phyloP scores from a whole-genome alignment of 37 sponge, comb jelly and placozoan species.

The Petrosia ficiformis region DNA sequence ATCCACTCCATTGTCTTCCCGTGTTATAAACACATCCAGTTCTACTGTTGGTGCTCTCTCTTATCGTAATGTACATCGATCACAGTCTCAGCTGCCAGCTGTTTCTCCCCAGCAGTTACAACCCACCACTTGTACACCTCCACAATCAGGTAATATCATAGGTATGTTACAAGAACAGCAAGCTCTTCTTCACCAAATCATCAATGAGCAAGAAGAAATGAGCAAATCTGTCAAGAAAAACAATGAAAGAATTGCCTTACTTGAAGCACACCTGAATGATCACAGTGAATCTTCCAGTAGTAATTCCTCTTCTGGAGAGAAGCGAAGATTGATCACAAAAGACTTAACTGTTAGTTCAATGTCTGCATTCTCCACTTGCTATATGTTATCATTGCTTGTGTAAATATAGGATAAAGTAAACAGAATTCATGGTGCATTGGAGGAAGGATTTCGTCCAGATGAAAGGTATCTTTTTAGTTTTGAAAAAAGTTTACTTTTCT shows the following conservation, averaged over 20 bases:
- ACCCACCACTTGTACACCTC: too few relatives aligned
- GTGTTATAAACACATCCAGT: not conserved
- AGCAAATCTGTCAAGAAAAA: not conserved
- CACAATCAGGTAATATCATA: not conserved
- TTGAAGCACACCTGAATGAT: not conserved
- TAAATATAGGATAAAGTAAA: too few relatives aligned
- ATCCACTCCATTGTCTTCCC: not conserved
- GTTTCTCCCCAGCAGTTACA: too few relatives aligned
- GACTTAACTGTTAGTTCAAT: not conserved
- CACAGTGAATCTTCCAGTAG: not conserved
- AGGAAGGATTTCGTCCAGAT: too few relatives aligned
- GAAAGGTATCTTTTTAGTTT: too few relatives aligned
- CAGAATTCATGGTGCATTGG: too few relatives aligned
- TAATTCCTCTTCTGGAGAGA: not conserved
- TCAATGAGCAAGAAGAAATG: not conserved
- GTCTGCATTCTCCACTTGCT: too few relatives aligned
- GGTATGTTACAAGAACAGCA: not conserved
- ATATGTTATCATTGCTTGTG: too few relatives aligned
- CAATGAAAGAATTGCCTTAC: not conserved
- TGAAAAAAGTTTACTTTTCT: too few relatives aligned
- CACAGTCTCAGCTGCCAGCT: too few relatives aligned
- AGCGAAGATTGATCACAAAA: not conserved
- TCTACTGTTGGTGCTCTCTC: too few relatives aligned
- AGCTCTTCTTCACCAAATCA: not conserved
- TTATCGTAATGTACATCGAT: too few relatives aligned